Conservation (phyloP, 2,113 vertebrate species). For the Colistium nudipinnis region DNA sequence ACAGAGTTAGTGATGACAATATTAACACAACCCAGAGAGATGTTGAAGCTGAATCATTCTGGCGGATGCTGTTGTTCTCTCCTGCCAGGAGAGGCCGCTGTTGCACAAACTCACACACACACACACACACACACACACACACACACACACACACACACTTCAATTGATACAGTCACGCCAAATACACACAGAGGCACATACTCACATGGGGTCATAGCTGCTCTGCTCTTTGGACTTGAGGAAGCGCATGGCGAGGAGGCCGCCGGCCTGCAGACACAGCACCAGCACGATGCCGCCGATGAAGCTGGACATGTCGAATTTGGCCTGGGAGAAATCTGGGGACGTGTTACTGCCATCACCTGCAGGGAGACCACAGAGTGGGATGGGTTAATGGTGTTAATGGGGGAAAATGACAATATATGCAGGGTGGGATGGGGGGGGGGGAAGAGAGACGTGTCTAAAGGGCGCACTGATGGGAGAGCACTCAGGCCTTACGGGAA, state of each 20-base stretch:
- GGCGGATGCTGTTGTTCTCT: slow-evolving; percentile 5
- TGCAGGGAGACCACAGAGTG: slow-evolving; percentile 22
- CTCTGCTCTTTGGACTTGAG: slow-evolving; percentile 90
- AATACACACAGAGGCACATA: slow-evolving; percentile 39
- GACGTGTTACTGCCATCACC: slow-evolving; percentile 54
- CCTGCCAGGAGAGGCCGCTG: slow-evolving; percentile 64
- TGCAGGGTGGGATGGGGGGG: background rate
- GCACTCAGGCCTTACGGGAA: background rate
- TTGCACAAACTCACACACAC: slow-evolving; percentile 2
- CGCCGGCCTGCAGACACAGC: slow-evolving; percentile 86
- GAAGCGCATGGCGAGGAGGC: slow-evolving; percentile 90
- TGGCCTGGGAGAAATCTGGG: slow-evolving; percentile 81
- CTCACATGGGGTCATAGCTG: slow-evolving; percentile 96
- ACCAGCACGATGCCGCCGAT: slow-evolving; percentile 91
- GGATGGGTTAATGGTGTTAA: slow-evolving; percentile 1
- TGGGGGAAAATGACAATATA: background rate
- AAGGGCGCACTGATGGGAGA: background rate
- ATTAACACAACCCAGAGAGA: slow-evolving; percentile 3
- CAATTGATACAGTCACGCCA: background rate
- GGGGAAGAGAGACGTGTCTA: background rate
- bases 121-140: slow-evolving; percentile 1
- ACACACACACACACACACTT: slow-evolving; percentile 3
- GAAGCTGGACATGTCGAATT: slow-evolving; percentile 92
- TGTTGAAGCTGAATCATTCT: background rate
- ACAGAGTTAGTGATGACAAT: slow-evolving; percentile 26